phyloP scores from a whole-genome alignment of 1,140 invertebrate species.

The Platyura marginata region DNA sequence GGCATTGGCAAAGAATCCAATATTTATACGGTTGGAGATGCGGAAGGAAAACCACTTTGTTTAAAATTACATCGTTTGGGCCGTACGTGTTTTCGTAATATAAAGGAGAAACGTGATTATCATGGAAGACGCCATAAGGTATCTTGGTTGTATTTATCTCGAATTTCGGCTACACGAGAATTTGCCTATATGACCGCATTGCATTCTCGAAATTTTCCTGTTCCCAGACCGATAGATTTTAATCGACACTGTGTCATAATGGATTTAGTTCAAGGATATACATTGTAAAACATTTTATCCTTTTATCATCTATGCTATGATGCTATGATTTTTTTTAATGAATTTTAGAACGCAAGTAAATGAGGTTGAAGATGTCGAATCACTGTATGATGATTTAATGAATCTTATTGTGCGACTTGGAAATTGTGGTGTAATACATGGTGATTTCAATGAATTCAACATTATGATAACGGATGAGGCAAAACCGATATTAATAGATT shows the following conservation, averaged over 20 bases:
- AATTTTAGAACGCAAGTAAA: constrained; percentile 75
- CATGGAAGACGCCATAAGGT: constrained; percentile 73
- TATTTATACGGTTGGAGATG: constrained; percentile 72
- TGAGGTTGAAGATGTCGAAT: constrained; percentile 56
- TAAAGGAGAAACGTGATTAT: constrained; percentile 95
- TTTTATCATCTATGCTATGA: neutral
- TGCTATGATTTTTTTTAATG: too few relatives aligned
- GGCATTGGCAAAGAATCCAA: constrained; percentile 97
- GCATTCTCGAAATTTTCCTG: constrained; percentile 77
- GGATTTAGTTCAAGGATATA: constrained; percentile 70
- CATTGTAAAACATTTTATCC: constrained; percentile 34
- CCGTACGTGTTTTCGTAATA: constrained; percentile 87
- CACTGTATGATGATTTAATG: constrained; percentile 90
- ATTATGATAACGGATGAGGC: constrained; percentile 73
- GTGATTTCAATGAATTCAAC: constrained; percentile 99
- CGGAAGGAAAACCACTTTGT: constrained; percentile 53
- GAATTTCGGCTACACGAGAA: constrained; percentile 93
- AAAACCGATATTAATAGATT: constrained; percentile 86
- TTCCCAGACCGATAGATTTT: constrained; percentile 86
- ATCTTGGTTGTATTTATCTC: constrained; percentile 95
- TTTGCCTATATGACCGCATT: constrained; percentile 97
- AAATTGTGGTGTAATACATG: constrained; percentile 92
- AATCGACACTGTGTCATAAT: constrained; percentile 95
- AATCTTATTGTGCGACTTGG: constrained; percentile 78
- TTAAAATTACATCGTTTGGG: constrained; percentile 91